Conservation (phyloP, 1,140 invertebrate species). For the Tigriopus japonicus region DNA sequence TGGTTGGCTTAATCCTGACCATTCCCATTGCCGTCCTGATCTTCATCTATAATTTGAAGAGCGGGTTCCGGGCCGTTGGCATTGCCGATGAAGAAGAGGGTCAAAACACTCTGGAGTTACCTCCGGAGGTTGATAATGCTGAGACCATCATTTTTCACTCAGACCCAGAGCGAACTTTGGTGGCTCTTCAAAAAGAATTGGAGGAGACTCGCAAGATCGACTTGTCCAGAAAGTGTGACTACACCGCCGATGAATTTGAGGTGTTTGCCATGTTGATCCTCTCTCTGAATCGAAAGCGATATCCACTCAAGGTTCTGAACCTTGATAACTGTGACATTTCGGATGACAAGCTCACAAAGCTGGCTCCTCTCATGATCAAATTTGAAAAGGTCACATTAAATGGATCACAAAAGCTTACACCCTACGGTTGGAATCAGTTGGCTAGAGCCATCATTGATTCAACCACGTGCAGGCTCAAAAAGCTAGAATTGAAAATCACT, state of each 20-base stretch:
- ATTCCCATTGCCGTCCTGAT: not conserved
- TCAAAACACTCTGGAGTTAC: not conserved
- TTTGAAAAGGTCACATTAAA: not conserved
- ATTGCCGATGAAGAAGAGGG: not conserved
- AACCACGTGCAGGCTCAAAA: not conserved
- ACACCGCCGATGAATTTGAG: not conserved
- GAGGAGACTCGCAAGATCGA: not conserved
- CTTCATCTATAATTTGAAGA: not conserved
- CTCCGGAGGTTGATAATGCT: not conserved
- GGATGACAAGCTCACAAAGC: not conserved
- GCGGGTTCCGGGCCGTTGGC: not conserved
- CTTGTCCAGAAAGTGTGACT: not conserved
- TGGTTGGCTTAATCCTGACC: not conserved
- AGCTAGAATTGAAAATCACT: not conserved
- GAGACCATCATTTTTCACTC: not conserved
- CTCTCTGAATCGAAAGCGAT: not conserved
- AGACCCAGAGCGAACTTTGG: not conserved
- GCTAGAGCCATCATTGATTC: not conserved
- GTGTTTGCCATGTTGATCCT: not conserved
- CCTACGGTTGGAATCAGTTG: not conserved
- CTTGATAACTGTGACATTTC: not conserved
- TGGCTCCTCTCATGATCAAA: not conserved
- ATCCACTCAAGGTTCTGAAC: not conserved
- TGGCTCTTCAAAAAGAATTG: not conserved
- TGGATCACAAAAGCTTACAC: not conserved